Base-by-base conservation (phyloP, 1,140 invertebrate genomes). In the Camponotus pennsylvanicus region DNA sequence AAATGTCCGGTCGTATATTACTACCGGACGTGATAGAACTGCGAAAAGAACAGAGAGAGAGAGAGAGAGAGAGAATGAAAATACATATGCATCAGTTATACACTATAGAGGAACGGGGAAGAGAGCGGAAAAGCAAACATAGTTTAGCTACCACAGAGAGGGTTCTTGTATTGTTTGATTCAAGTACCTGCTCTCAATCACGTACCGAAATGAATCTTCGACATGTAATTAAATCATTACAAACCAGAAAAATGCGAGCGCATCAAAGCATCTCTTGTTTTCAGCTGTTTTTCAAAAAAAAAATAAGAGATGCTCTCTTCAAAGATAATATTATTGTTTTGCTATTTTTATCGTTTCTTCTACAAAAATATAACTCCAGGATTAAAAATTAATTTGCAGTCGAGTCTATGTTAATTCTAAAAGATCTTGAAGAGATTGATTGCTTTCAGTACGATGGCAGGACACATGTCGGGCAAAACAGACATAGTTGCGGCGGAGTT, bases 401-500 rank as follows among this genome's bases (percentile, higher is more conserved):
- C 49, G 15, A 42, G 13, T 42, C n/a, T 18, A 42, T 27, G 27
- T 63, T 1, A 6, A 15, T 42, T 27, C 4, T 3, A 4, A 42
- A n/a, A 57, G 5, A 40, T 57, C 8, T 21, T 57, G 15, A 45
- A 49, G 59, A 40, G 6, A 67, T 1, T 7, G 2, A 57, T 42
- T 86, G 67, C 73, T 96, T 96, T 34, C 94, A 98, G 97, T 90
- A 97, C 52, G 97, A 98, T 93, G 98, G 98, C 4, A 96, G 97
- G 86, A 98, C 97, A n/a, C 97, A 98, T 90, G 91, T 92, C 1
- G 97, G 97, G 11, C 93, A 94, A 77, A 96, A 97, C 63, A 94
- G 95, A n/a, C 95, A 96, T 82, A 96, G 96, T 59, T 96, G 96
- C 15, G 99, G 98, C 3, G 98, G 99, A 13, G 99, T 99, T 0